Evolutionary conservation across 2,888 invertebrate genomes (phyloP).

Genomic region (Drosophila leonis): DNA sequence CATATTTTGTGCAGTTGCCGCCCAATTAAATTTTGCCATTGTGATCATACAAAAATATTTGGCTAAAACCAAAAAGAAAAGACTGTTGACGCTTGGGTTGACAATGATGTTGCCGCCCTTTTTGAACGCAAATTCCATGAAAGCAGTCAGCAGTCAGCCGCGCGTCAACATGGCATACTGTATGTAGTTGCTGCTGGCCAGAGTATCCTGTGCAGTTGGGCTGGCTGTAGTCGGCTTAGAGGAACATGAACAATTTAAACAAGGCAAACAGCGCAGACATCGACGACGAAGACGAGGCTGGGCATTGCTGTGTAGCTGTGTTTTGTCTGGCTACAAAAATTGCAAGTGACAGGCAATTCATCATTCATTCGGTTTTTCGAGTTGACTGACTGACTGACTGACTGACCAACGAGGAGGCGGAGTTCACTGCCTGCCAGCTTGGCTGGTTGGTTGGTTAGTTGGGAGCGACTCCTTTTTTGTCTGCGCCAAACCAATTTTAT

Average conservation of each 20-base stretch:
- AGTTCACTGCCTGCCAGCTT: conserved; percentile 1
- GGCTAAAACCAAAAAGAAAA: conserved; percentile 3
- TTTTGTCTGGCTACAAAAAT: conserved; percentile 79
- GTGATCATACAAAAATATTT: conserved; percentile 40
- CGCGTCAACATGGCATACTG: conserved; percentile 57
- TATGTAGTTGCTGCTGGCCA: conserved; percentile 23
- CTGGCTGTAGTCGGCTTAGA: conserved; percentile 46
- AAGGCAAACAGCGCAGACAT: conserved; percentile 54
- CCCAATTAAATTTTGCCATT: conserved; percentile 72
- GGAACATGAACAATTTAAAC: conserved; percentile 78
- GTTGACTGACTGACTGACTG: conserved; percentile 57
- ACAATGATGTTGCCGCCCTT: conserved; percentile 52
- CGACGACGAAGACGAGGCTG: conserved; percentile 39
- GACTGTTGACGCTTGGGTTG: conserved; percentile 16
- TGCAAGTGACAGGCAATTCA: conserved; percentile 82
- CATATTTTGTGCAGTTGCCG: conserved; percentile 55
- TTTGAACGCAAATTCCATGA: conserved; percentile 68
- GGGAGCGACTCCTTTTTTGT: conserved; percentile 67
- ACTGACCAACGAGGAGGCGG: conserved; percentile 50
- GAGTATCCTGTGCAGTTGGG: conserved; percentile 4
- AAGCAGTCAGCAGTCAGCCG: conserved; percentile 61
- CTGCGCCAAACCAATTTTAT: conserved; percentile 68
- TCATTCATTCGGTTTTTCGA: conserved; percentile 78
- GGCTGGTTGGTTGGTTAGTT: background rate
- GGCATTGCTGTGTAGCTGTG: conserved; percentile 50